Evolutionary conservation across 2,888 invertebrate genomes (phyloP).

Genomic region (Hyles lineata): DNA sequence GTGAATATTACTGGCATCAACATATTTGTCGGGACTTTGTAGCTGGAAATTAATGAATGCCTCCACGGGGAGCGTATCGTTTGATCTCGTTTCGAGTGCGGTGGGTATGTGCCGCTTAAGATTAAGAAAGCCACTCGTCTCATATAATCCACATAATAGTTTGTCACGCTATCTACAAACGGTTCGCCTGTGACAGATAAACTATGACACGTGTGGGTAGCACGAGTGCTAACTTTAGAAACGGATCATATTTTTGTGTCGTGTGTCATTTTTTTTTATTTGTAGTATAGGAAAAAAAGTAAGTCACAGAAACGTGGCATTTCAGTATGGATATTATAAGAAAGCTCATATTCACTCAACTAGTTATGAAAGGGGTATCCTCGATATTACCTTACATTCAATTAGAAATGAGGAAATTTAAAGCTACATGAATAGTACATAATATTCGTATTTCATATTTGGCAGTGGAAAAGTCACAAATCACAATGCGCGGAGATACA

Average conservation of each 20-base stretch:
- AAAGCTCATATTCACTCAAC: no score
- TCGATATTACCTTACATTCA: no score
- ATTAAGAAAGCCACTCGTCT: constrained; percentile 51
- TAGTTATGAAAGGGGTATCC: no score
- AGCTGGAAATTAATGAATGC: constrained; percentile 14
- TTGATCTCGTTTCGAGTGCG: constrained; percentile 69
- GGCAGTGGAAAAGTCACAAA: no score
- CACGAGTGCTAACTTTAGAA: background rate
- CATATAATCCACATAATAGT: constrained; percentile 29
- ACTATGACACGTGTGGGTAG: background rate
- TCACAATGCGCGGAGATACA: no score
- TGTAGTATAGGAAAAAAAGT: background rate
- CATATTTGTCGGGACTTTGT: constrained; percentile 2
- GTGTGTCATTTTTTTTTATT: background rate
- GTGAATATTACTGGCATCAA: background rate
- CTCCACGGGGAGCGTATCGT: constrained; percentile 43
- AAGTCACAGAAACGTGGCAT: no score
- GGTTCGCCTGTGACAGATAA: background rate
- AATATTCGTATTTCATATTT: no score
- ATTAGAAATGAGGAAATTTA: no score
- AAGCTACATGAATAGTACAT: no score
- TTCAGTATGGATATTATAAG: no score
- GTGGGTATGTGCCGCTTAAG: constrained; percentile 54
- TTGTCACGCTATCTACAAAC: constrained; percentile 39
- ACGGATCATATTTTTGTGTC: background rate